phyloP scores from a whole-genome alignment of 2,888 invertebrate species.

The Phytoseiulus persimilis region DNA sequence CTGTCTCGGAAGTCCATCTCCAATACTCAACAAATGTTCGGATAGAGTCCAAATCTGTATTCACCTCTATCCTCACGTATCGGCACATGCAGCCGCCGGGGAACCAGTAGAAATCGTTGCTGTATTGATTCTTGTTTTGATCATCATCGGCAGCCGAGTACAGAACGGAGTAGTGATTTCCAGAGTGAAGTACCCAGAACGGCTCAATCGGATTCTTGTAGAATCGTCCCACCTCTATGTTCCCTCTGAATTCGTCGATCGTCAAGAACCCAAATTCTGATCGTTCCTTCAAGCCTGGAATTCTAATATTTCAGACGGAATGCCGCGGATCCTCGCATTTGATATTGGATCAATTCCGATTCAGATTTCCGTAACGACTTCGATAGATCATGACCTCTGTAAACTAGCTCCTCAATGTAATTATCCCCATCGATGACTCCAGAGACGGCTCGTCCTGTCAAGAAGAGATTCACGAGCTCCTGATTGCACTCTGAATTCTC shows the following conservation, averaged over 20 bases:
- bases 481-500: not conserved
- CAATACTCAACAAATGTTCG: too few relatives aligned
- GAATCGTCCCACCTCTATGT: not conserved
- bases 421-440: not conserved
- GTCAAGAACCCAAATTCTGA: not conserved
- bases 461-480: not conserved
- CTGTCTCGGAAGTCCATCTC: too few relatives aligned
- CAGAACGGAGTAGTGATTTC: not conserved
- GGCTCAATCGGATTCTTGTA: not conserved
- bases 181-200: not conserved
- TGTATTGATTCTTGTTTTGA: not conserved
- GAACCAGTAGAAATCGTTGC: not conserved
- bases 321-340: too few relatives aligned
- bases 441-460: not conserved
- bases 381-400: too few relatives aligned
- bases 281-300: not conserved
- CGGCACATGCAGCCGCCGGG: not conserved
- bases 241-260: not conserved
- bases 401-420: too few relatives aligned
- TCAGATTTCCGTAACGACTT: too few relatives aligned
- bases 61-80: not conserved
- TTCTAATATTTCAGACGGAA: not conserved
- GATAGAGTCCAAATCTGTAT: too few relatives aligned
- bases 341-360: too few relatives aligned
- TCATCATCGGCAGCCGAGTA: not conserved